A percentile compares a stretch with the other conserved stretches of the same genome.
Evolutionary conservation across 2,888 invertebrate species (phyloP).

Genomic region (Pomacea canaliculata): DNA sequence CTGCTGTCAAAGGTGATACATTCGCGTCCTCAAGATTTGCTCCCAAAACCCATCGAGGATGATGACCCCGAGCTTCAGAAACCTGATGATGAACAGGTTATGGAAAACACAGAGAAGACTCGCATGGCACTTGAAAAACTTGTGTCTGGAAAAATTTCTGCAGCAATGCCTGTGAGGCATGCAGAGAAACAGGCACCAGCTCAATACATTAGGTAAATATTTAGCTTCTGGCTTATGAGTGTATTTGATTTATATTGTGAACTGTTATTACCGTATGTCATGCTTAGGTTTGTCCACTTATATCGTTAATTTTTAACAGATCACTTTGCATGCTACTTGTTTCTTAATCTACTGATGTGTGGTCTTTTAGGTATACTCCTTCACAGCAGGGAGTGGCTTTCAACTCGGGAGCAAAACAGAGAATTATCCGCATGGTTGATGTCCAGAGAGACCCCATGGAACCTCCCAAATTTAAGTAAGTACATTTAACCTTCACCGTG

Average conservation of each 20-base stretch:
- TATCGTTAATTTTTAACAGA: no score
- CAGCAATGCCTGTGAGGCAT: constrained; percentile 95
- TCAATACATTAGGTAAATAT: constrained; percentile 85
- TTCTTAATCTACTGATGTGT: no score
- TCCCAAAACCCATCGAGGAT: constrained; percentile 92
- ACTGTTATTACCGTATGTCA: neutral
- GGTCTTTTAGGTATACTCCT: constrained; percentile 82
- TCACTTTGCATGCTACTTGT: no score
- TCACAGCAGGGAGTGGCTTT: constrained; percentile 95
- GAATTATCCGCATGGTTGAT: constrained; percentile 95
- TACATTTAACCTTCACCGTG: neutral
- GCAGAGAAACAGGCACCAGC: constrained; percentile 94
- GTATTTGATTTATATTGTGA: neutral
- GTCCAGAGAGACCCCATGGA: constrained; percentile 98
- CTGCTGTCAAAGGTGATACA: constrained; percentile 79
- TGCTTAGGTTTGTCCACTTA: no score
- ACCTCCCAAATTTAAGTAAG: constrained; percentile 90
- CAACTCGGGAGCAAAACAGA: constrained; percentile 97
- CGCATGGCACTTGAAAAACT: constrained; percentile 88
- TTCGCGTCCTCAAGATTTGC: constrained; percentile 90
- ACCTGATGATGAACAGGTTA: constrained; percentile 87
- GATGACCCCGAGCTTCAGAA: constrained; percentile 90
- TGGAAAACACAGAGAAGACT: constrained; percentile 89
- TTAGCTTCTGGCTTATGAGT: neutral
- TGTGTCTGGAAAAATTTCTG: constrained; percentile 84